Evolutionary conservation across 2,797 vertebrate genomes (phyloP).

Genomic region (Phalanger gymnotis): DNA sequence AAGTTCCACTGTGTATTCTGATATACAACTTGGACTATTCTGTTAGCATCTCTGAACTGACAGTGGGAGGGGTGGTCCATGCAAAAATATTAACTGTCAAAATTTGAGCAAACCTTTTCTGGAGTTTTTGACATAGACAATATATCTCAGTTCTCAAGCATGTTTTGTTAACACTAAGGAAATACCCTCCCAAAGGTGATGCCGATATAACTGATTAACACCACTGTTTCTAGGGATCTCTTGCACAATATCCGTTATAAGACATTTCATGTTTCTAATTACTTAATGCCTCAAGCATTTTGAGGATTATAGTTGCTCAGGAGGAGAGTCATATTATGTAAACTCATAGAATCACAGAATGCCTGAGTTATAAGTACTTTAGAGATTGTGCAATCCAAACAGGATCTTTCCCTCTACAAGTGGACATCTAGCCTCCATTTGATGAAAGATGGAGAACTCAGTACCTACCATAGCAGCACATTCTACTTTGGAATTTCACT

Average conservation of each 20-base stretch:
- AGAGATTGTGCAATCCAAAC: background rate
- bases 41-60: conserved; percentile 63
- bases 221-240: background rate
- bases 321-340: background rate
- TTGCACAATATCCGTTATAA: background rate
- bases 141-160: background rate
- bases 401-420: background rate
- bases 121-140: background rate
- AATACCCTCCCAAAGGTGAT: background rate
- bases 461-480: background rate
- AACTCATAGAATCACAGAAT: background rate
- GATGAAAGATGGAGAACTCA: background rate
- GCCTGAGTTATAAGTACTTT: background rate
- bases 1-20: conserved; percentile 72
- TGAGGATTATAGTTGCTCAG: background rate
- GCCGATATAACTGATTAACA: background rate
- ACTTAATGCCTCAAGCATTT: conserved; percentile 3
- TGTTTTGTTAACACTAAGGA: background rate
- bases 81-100: conserved; percentile 47
- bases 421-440: background rate
- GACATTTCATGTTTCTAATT: background rate
- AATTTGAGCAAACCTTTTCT: background rate
- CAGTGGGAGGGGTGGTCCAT: conserved; percentile 53
- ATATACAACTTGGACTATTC: conserved; percentile 61
- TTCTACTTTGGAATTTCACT: background rate